Conservation (phyloP, 2,888 invertebrate species). For the Luffia ferchaultella region DNA sequence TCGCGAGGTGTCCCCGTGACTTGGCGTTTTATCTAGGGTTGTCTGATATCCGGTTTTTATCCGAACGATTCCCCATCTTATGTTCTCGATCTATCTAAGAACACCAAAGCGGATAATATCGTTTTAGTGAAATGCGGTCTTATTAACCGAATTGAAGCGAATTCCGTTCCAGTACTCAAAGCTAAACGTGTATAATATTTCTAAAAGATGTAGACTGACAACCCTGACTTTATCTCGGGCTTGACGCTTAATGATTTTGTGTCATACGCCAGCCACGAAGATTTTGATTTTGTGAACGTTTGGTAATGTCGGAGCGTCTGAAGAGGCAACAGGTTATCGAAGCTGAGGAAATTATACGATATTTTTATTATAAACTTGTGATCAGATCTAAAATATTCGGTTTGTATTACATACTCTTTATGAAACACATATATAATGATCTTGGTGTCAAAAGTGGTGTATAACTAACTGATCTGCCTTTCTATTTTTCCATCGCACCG, state of each 20-base stretch:
- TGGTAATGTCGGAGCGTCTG: background rate
- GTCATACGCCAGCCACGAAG: background rate
- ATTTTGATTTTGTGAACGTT: background rate
- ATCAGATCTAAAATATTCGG: background rate
- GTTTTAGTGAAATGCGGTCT: conserved; percentile 9
- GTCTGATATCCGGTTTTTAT: background rate
- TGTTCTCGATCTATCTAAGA: conserved; percentile 5
- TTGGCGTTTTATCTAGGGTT: conserved; percentile 39
- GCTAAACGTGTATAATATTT: background rate
- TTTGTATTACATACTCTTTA: too few species aligned
- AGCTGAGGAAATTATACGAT: background rate
- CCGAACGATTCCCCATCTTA: conserved; percentile 2
- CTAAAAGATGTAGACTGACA: background rate
- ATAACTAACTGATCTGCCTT: too few species aligned
- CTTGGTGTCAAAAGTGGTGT: too few species aligned
- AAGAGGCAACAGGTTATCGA: background rate
- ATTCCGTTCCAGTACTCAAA: too few species aligned
- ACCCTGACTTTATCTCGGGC: background rate
- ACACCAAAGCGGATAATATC: conserved; percentile 4
- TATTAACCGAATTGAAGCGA: too few species aligned
- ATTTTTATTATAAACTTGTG: background rate
- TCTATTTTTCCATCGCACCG: too few species aligned
- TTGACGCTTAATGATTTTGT: background rate
- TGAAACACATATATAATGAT: too few species aligned
- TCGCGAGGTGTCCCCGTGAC: conserved; percentile 31